phyloP scores from a whole-genome alignment of 2,797 vertebrate species.

The Odontamblyopus rebecca region DNA sequence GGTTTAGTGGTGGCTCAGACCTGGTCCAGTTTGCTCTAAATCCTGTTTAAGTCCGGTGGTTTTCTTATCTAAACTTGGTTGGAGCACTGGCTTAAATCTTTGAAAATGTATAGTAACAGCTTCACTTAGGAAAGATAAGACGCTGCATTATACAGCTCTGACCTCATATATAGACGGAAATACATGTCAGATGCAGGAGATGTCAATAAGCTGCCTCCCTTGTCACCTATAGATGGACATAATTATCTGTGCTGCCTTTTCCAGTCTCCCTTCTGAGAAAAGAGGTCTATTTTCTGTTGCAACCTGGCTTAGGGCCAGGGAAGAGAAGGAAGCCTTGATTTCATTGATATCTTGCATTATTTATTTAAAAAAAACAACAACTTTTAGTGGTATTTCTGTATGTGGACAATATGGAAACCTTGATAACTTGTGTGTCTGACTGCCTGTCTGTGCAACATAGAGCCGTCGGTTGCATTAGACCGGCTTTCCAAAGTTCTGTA shows the following conservation, averaged over 20 bases:
- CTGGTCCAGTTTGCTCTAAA: not conserved
- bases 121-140: slow-evolving; percentile 58
- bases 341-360: slow-evolving; percentile 73
- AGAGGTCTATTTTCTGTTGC: slow-evolving; percentile 62
- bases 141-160: slow-evolving; percentile 38
- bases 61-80: not conserved
- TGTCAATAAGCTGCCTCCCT: slow-evolving; percentile 38
- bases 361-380: slow-evolving; percentile 74
- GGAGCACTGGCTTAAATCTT: slow-evolving; percentile 6
- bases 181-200: slow-evolving; percentile 37
- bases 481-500: not conserved
- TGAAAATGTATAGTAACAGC: slow-evolving; percentile 49
- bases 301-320: slow-evolving; percentile 60
- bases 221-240: slow-evolving; percentile 30
- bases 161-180: slow-evolving; percentile 52
- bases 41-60: not conserved
- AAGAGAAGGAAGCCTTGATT: slow-evolving; percentile 60
- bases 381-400: slow-evolving; percentile 66
- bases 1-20: not conserved
- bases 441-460: not conserved
- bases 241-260: slow-evolving; percentile 28
- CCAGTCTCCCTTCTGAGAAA: slow-evolving; percentile 38
- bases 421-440: not conserved
- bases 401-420: slow-evolving; percentile 19
- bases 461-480: slow-evolving; percentile 2